Evolutionary conservation across 2,888 invertebrate species (phyloP), one percentile per base, ranked within the genome.

Genomic region (Agrilus biguttatus): DNA sequence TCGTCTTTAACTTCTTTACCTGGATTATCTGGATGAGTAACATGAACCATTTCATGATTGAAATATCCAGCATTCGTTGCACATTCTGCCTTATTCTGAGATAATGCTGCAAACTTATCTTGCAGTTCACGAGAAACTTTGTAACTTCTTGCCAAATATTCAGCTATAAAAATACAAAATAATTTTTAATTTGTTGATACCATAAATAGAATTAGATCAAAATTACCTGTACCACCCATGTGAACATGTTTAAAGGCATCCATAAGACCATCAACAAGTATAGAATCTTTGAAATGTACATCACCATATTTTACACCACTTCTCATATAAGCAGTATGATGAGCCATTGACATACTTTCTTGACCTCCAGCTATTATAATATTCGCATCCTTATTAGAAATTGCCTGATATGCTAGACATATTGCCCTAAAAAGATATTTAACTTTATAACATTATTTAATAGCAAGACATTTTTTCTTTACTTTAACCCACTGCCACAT

Each of bases 401-500:
- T 80, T 1, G 83, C 72, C 59, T 80, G 75, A 52, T 72, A 79
- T 10, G 78, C 88, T 53, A 80, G 65, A 14, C 68, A 69, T 32
- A 88, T 77, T 28, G 80, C 65, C 36, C 37, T 37, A 21, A 8
- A 37, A 17, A 37, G 2, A 21, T 10, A 37, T 19, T 19, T 14
- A 36, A 23, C 19, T 12, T 28, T 14, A 19, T 10, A 19, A 21
- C 2, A 2, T 21, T 13, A 19, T 19, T 37, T 3, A 45, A 14
- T 37, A 19, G 7, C 23, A 28, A 23, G 19, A 19, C 5, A 28
- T 28, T 28, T 28, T 8, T 32, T 47, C 63, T 68, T 60, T 65
- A 82, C 82, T 83, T 81, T 33, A 88, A 64, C 7, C 88, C 87
- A 41, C 86, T 87, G 33, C 86, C 88, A 66, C 88, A 89, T 3